Evolutionary conservation across 2,113 vertebrate genomes (phyloP), one percentile per base, ranked within the genome.

Genomic region (Merops nubicus): DNA sequence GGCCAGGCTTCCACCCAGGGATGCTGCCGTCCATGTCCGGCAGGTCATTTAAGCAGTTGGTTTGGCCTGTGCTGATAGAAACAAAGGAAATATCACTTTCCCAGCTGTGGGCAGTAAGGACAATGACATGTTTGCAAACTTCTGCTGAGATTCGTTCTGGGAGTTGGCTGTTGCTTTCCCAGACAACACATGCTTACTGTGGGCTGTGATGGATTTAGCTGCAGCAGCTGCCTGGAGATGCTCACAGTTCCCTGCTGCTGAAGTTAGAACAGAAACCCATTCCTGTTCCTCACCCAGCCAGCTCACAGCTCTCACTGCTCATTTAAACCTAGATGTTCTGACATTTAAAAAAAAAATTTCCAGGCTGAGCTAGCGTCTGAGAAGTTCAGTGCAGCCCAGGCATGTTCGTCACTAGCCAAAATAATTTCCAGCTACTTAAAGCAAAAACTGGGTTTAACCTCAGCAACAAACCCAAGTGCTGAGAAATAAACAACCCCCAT

Each of bases 1-100:
- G 97, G 67, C 99, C 99, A 3, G 99, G 99, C 93, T 99, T 99
- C 96, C 97, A 98, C 43, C 97, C 96, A 5, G 98, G 98, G 50
- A 98, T 98, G 62, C 94, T 98, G 78, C 96, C 96, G 15, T 98
- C 98, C 8, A 97, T 97, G 95, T 98, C 98, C 3, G 99, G 99
- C 20, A 98, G 97, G 96, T 99, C 99, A 91, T 98, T 91, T 51
- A 99, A 85, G 96, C 99, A 99, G 90, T 94, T 98, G 25, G 97
- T 98, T 80, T 96, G 97, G n/a, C 98, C 98, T 97, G 98, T 90
- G 79, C 99, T 99, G 97, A 38, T 56, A 98, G 59, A 96, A 51
- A 91, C 86, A 95, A 16, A 48, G 83, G 63, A 85, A 93, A 84
- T 56, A 88, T 85, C 69, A 89, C 86, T 95, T 96, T 96, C 93